Conservation (phyloP, 2,888 invertebrate genomes). For the Oscheius myriophilus region DNA sequence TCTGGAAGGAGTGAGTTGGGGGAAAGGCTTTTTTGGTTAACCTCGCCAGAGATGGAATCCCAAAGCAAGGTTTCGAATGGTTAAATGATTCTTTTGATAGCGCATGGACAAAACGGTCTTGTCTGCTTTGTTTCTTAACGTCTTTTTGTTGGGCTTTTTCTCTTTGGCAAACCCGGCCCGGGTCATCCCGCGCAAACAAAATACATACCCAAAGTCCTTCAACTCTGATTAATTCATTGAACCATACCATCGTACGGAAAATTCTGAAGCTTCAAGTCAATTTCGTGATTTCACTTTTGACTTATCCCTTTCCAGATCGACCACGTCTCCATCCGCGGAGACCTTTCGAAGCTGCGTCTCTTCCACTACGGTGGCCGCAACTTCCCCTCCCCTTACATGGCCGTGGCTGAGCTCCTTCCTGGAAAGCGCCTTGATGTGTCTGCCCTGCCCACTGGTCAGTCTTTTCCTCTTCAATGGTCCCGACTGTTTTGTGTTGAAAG, state of each 20-base stretch:
- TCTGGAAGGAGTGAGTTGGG: slow-evolving; percentile 63
- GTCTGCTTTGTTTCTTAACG: too few species aligned
- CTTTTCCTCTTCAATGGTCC: too few species aligned
- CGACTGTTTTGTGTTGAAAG: not conserved
- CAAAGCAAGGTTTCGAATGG: too few species aligned
- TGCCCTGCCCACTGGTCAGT: slow-evolving; percentile 63
- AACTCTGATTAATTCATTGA: too few species aligned
- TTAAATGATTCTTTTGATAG: too few species aligned
- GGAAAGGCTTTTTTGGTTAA: too few species aligned
- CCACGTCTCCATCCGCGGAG: slow-evolving; percentile 68
- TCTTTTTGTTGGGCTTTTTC: too few species aligned
- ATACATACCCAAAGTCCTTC: too few species aligned
- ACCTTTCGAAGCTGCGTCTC: slow-evolving; percentile 61
- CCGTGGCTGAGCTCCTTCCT: slow-evolving; percentile 65
- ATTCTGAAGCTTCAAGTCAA: not conserved
- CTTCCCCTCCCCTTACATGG: slow-evolving; percentile 68
- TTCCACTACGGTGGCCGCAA: slow-evolving; percentile 69
- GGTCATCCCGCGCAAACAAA: too few species aligned
- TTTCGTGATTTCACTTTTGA: not conserved
- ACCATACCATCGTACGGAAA: too few species aligned
- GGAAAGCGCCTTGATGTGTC: slow-evolving; percentile 68
- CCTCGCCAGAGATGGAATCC: not conserved
- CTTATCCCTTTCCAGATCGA: slow-evolving; percentile 53
- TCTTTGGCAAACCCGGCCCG: too few species aligned
- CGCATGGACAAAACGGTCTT: too few species aligned